Conservation (phyloP, 2,888 invertebrate species). For the Dysmachus trigonus region DNA sequence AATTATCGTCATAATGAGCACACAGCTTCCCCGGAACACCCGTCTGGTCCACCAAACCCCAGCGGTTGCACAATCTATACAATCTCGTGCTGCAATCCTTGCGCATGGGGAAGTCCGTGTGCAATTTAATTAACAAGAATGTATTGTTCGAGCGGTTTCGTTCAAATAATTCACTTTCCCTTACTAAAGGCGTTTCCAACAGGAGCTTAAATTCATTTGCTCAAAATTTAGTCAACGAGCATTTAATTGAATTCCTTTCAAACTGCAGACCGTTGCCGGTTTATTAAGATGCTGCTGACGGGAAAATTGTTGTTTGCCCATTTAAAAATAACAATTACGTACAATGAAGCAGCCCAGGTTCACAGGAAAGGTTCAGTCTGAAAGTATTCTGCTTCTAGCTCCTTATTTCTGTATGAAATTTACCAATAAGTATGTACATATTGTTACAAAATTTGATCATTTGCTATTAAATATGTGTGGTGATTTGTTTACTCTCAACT, state of each 20-base stretch:
- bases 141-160: constrained; percentile 9
- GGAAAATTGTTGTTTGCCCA: not conserved
- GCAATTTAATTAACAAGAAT: constrained; percentile 39
- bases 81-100: not conserved
- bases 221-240: constrained; percentile 29
- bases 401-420: too few species aligned
- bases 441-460: too few species aligned
- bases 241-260: constrained; percentile 35
- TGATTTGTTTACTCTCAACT: too few species aligned
- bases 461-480: too few species aligned
- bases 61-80: constrained; percentile 1
- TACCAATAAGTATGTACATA: too few species aligned
- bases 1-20: constrained; percentile 50
- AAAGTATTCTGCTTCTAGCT: too few species aligned
- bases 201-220: not conserved
- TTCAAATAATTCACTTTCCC: constrained; percentile 30
- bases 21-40: not conserved
- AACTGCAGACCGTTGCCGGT: not conserved
- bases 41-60: not conserved
- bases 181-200: not conserved
- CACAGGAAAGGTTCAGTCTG: not conserved
- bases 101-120: not conserved
- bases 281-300: not conserved
- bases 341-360: not conserved
- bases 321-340: not conserved